Percentiles rank a stretch among this genome's conserved stretches.
Evolutionary conservation across 2,113 vertebrate genomes (phyloP).

Genomic region (Chaetorhynchus papuensis): DNA sequence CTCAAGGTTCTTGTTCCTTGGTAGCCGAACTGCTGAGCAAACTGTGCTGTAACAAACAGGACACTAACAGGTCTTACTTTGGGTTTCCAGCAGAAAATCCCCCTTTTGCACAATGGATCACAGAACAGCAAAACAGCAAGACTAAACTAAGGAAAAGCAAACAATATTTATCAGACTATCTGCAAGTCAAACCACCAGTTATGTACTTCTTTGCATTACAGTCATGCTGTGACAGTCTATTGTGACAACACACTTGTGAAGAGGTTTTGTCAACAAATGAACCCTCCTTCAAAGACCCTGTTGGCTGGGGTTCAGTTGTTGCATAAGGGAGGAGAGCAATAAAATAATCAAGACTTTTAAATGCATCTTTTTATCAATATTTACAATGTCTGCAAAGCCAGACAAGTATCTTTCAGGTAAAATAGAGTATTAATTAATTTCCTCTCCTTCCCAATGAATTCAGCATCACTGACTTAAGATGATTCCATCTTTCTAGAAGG

Average conservation of each 20-base stretch:
- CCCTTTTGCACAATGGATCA: background rate
- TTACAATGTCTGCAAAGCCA: background rate
- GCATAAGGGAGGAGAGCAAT: background rate
- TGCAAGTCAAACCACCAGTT: background rate
- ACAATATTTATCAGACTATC: background rate
- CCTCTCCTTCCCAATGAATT: background rate
- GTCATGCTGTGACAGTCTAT: background rate
- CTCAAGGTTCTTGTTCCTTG: background rate
- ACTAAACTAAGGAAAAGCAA: background rate
- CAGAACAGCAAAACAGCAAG: background rate
- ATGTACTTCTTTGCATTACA: background rate
- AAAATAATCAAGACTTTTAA: background rate
- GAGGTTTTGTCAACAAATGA: background rate
- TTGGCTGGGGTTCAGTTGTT: background rate
- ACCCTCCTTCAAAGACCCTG: background rate
- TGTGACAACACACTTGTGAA: background rate
- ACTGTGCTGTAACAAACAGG: background rate
- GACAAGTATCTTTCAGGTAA: background rate
- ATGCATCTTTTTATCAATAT: background rate
- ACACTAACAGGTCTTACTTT: background rate
- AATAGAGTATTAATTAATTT: background rate
- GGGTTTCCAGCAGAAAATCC: background rate
- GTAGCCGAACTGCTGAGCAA: background rate
- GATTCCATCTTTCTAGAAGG: background rate
- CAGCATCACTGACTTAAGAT: background rate